Evolutionary conservation across 2,113 vertebrate genomes (phyloP).

Genomic region (Antechinus stuartii): DNA sequence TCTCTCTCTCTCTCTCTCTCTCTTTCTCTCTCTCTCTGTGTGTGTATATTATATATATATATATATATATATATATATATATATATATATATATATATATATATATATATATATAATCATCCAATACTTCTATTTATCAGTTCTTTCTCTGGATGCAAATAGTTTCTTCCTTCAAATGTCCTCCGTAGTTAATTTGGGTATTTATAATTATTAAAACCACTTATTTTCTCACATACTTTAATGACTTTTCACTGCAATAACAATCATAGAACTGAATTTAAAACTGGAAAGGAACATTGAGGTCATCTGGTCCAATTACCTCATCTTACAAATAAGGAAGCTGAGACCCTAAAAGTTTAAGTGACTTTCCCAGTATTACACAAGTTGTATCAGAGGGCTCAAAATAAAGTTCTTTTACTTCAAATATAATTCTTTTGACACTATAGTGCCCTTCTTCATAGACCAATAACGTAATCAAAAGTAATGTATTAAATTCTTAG

Average conservation of each 20-base stretch:
- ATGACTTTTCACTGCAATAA: background rate
- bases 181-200: background rate
- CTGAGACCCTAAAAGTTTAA: background rate
- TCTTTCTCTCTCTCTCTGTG: too few relatives aligned
- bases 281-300: background rate
- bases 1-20: too few relatives aligned
- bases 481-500: background rate
- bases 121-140: background rate
- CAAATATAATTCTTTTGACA: background rate
- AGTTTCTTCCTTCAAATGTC: background rate
- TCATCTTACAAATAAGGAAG: background rate
- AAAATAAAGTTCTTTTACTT: background rate
- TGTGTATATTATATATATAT: too few relatives aligned
- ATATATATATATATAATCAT: background rate
- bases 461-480: background rate
- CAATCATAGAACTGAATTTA: background rate
- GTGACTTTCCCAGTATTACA: background rate
- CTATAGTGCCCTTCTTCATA: background rate
- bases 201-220: background rate
- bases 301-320: background rate
- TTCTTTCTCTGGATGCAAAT: background rate
- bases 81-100: too few relatives aligned
- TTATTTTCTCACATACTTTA: background rate
- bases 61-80: too few relatives aligned
- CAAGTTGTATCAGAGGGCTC: background rate